Base-by-base conservation (phyloP, 92 coral and sea anemone genomes). In the Phenganax marumi region DNA sequence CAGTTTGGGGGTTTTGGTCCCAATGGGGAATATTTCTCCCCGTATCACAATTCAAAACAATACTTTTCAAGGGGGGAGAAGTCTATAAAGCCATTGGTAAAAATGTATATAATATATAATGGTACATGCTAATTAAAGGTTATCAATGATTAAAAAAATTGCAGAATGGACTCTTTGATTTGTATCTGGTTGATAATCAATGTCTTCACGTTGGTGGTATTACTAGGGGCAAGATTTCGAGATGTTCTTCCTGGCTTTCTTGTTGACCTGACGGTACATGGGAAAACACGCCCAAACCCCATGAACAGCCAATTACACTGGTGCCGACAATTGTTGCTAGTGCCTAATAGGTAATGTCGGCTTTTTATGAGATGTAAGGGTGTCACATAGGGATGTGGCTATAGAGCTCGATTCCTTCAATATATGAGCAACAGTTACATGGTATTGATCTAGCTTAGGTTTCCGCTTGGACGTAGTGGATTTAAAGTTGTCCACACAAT, bases 311-410 rank as follows among this genome's bases (percentile, higher is more conserved):
- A 18, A 16, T 78, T 78, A 52, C 84, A 86, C 47, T 70, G 85
- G 79, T 77, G 70, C 83, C 79, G 82, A 46, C 79, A 81, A 50
- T 62, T 83, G 52, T 53, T 92, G 43, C 93, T 88, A 24, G 93
- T 92, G n/a, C 97, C 97, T 1, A 93, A 93, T 88, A 92, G 97
- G 97, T 92, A 72, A 8, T 0, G 2, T 69, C 3, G 21, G 17
- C 60, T 54, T 19, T 2, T 14, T 56, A 14, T 19, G 16, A 70
- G 81, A 73, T 21, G 43, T 33, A 1, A 33, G 63, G 17, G 3
- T 56, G 1, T 56, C 77, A 47, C n/a, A 50, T 46, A 51, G 75
- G 51, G 78, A 48, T 61, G 23, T 12, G 17, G 79, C 16, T 46
- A 8, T 39, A 22, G 19, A 10, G 12, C 18, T n/a, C 17, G 23